A percentile compares a stretch with the other conserved stretches of the same genome.
Conservation (phyloP, 2,797 vertebrate genomes). For the Anguilla marmorata region DNA sequence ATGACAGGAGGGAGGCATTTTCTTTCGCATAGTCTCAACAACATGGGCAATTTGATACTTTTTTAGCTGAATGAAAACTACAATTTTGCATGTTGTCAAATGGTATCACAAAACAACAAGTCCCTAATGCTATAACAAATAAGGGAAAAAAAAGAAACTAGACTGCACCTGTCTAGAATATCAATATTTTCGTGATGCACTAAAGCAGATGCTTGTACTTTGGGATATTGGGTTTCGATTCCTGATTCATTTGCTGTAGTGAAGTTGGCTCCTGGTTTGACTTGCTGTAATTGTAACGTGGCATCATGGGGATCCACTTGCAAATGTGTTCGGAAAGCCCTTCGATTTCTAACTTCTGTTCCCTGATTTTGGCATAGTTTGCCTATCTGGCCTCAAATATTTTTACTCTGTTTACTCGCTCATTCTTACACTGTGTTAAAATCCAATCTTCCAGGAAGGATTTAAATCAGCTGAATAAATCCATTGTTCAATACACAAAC, state of each 20-base stretch:
- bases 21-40: background rate
- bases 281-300: background rate
- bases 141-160: background rate
- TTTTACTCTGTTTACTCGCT: background rate
- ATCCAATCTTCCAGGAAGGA: background rate
- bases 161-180: background rate
- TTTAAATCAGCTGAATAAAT: slow-evolving; percentile 4
- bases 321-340: background rate
- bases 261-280: background rate
- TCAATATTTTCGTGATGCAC: background rate
- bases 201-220: background rate
- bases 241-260: background rate
- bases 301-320: background rate
- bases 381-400: background rate
- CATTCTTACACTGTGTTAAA: background rate
- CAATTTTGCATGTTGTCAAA: background rate
- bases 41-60: background rate
- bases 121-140: background rate
- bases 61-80: background rate
- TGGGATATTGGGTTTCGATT: slow-evolving; percentile 16
- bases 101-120: background rate
- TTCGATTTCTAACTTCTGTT: background rate
- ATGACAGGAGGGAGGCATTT: background rate
- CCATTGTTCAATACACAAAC: background rate
- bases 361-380: background rate